Conservation (phyloP, 2,113 vertebrate genomes). For the Hucho hucho region DNA sequence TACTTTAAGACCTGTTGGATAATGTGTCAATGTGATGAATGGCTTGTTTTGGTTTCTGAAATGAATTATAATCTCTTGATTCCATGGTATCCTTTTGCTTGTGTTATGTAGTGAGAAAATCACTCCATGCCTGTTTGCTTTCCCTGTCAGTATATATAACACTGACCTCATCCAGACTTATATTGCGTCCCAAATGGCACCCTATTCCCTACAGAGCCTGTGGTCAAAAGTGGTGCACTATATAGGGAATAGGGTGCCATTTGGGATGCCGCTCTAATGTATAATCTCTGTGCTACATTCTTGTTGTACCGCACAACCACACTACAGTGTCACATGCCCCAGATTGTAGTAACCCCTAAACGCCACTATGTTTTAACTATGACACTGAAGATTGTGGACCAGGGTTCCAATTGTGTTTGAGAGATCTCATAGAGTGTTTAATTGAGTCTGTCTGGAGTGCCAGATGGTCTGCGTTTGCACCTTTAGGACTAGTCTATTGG, state of each 20-base stretch:
- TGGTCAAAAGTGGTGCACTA: no score
- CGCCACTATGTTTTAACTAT: not conserved
- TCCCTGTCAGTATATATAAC: conserved; percentile 5
- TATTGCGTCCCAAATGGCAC: no score
- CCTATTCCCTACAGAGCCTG: no score
- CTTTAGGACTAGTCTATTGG: no score
- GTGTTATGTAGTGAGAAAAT: conserved; percentile 21
- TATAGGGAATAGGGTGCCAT: no score
- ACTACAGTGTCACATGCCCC: not conserved
- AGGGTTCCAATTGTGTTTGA: no score
- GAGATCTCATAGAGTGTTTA: no score
- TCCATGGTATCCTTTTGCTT: conserved; percentile 20
- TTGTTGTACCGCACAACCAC: not conserved
- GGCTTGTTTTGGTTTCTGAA: conserved; percentile 41
- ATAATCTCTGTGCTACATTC: not conserved
- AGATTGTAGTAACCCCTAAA: not conserved
- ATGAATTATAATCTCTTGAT: conserved; percentile 44
- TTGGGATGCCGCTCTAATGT: not conserved
- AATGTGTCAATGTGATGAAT: conserved; percentile 57
- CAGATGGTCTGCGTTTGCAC: no score
- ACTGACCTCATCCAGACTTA: not conserved
- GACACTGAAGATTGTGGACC: not conserved
- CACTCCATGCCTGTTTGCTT: not conserved
- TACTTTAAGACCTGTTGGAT: conserved; percentile 56
- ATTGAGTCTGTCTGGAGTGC: no score